Evolutionary conservation across 2,888 invertebrate genomes (phyloP).

Genomic region (Eupithecia insigniata): DNA sequence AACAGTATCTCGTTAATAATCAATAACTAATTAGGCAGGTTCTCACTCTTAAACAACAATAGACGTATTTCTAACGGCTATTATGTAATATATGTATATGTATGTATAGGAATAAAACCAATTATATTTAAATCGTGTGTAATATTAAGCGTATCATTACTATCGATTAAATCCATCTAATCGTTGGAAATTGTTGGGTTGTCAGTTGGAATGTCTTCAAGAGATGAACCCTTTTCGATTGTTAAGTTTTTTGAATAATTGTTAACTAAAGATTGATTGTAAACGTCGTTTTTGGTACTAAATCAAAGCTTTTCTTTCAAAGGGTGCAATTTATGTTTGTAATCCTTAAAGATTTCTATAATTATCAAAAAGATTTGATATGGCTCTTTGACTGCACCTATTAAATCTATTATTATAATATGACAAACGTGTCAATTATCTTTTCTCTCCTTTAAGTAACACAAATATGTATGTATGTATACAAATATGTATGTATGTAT

Average conservation of each 20-base stretch:
- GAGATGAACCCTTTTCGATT: conserved; percentile 39
- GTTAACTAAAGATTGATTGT: conserved; percentile 21
- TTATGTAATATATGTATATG: too few species aligned
- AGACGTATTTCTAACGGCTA: conserved; percentile 26
- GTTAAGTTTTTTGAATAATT: conserved; percentile 35
- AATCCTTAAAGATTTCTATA: neutral
- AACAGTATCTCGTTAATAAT: conserved; percentile 16
- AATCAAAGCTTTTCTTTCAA: conserved; percentile 24
- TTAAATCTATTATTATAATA: neutral
- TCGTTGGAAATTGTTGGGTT: conserved; percentile 57
- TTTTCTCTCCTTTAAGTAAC: neutral
- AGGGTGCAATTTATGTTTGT: conserved; percentile 25
- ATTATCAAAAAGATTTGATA: neutral
- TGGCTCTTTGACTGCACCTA: neutral
- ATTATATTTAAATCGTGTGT: conserved; percentile 49
- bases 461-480: neutral
- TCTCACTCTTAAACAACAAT: conserved; percentile 27
- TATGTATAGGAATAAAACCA: conserved; percentile 35
- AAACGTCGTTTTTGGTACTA: conserved; percentile 23
- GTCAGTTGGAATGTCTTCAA: conserved; percentile 45
- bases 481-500: neutral
- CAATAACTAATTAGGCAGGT: conserved; percentile 28
- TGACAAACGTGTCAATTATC: neutral
- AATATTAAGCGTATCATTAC: conserved; percentile 48
- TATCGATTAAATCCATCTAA: conserved; percentile 48